Evolutionary conservation across 2,888 invertebrate species (phyloP).

Genomic region (Falcaria lacertinaria): DNA sequence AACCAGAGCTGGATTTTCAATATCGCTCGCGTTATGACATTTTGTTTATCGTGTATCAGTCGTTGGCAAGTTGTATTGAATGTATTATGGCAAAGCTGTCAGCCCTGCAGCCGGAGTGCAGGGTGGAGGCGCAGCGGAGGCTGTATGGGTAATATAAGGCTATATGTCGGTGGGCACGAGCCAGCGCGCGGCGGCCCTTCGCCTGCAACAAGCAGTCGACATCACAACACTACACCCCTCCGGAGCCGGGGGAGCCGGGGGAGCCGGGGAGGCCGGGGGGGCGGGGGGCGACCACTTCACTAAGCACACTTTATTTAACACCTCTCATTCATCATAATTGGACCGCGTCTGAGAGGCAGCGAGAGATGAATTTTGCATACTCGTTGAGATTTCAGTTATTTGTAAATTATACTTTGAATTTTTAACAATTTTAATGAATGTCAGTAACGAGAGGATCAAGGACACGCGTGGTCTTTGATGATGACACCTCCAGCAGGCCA

Average conservation of each 20-base stretch:
- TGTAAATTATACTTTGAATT: no score
- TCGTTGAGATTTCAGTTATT: background rate
- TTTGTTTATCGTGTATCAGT: no score
- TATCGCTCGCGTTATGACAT: no score
- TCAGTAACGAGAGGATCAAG: no score
- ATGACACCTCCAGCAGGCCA: no score
- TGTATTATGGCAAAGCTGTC: background rate
- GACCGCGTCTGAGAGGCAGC: background rate
- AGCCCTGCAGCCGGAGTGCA: background rate
- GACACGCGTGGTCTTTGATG: no score
- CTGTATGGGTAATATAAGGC: slow-evolving; percentile 15
- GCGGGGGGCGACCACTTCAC: background rate
- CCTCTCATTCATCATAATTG: background rate
- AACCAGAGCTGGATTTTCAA: no score
- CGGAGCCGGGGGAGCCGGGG: no score
- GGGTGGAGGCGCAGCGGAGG: background rate
- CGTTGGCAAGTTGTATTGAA: no score
- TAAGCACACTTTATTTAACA: background rate
- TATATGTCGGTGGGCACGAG: slow-evolving; percentile 43
- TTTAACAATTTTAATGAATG: no score
- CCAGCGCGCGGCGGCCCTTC: slow-evolving; percentile 20
- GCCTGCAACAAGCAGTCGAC: slow-evolving; percentile 22
- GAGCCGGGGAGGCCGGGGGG: no score
- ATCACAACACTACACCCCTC: slow-evolving; percentile 8
- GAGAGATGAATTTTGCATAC: background rate